A percentile compares a stretch with the other conserved stretches of the same genome.
These are phyloP conservation scores for Ciconia maguari DNA, from an alignment of 2,113 vertebrate genomes.

Conservation along the genomic window DNA sequence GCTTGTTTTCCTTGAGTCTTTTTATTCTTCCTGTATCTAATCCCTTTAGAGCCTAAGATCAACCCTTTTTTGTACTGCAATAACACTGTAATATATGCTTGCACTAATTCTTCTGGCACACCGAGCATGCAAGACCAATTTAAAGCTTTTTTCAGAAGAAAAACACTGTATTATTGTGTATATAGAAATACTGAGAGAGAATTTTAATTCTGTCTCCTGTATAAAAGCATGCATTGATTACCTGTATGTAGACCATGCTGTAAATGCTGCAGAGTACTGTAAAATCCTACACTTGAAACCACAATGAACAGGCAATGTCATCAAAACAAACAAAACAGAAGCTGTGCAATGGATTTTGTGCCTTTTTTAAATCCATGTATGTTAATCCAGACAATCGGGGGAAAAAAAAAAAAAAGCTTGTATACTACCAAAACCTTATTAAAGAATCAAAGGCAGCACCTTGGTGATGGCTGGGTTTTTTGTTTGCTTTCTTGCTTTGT, in stretches of 20 bases:
- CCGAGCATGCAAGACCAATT: slow-evolving; percentile 74
- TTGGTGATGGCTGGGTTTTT: slow-evolving; percentile 69
- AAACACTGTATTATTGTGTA: slow-evolving; percentile 70
- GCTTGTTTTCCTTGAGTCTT: slow-evolving; percentile 63
- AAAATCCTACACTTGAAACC: slow-evolving; percentile 92
- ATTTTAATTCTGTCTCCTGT: slow-evolving; percentile 68
- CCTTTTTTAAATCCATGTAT: slow-evolving; percentile 96
- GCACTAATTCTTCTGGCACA: slow-evolving; percentile 82
- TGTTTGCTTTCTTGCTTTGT: slow-evolving; percentile 1
- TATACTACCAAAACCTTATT: slow-evolving; percentile 93
- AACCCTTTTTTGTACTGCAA: slow-evolving; percentile 81
- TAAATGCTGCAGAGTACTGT: slow-evolving; percentile 85
- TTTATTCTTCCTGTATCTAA: slow-evolving; percentile 67
- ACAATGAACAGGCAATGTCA: slow-evolving; percentile 72
- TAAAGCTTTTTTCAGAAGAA: slow-evolving; percentile 69
- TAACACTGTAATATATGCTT: slow-evolving; percentile 92
- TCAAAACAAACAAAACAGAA: slow-evolving; percentile 72
- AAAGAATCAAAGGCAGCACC: slow-evolving; percentile 80
- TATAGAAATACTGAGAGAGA: slow-evolving; percentile 64
- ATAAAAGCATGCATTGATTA: slow-evolving; percentile 84
- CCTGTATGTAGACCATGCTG: slow-evolving; percentile 75
- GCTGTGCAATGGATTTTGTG: slow-evolving; percentile 94
- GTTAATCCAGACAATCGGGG: slow-evolving; percentile 93
- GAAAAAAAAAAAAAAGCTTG: slow-evolving; percentile 76
- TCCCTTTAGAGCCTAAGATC: slow-evolving; percentile 24